Percentiles rank a stretch among this genome's conserved stretches.
These are phyloP conservation scores for Tympanuchus pallidicinctus DNA, from an alignment of 2,113 vertebrate genomes.

Conservation along the genomic window DNA sequence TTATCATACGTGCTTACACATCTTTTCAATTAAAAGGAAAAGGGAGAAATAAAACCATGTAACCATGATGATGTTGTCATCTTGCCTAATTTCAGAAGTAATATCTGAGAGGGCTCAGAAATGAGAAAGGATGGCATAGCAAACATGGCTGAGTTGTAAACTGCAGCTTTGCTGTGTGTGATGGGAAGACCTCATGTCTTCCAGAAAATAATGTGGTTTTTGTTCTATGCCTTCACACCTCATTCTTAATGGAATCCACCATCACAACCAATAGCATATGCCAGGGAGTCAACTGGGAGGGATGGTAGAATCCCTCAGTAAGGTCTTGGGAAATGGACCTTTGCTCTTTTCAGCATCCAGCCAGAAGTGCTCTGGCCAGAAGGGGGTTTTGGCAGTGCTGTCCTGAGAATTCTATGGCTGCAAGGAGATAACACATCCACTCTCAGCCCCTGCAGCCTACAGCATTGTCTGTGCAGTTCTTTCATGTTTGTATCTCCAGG, in stretches of 20 bases:
- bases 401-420: neutral
- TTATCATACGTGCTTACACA: neutral
- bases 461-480: neutral
- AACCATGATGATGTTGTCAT: neutral
- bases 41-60: neutral
- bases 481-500: neutral
- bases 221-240: neutral
- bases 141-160: neutral
- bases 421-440: neutral
- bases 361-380: neutral
- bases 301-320: neutral
- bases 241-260: neutral
- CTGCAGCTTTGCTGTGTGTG: neutral
- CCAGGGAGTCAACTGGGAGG: neutral
- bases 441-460: neutral
- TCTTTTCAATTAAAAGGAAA: neutral
- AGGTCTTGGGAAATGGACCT: fast-evolving
- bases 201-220: neutral
- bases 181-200: neutral
- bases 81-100: neutral
- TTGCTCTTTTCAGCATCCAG: neutral
- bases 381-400: neutral
- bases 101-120: neutral
- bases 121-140: neutral
- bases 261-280: neutral